Evolutionary conservation across 2,113 vertebrate genomes (phyloP).

Genomic region (Crotalus tigris): DNA sequence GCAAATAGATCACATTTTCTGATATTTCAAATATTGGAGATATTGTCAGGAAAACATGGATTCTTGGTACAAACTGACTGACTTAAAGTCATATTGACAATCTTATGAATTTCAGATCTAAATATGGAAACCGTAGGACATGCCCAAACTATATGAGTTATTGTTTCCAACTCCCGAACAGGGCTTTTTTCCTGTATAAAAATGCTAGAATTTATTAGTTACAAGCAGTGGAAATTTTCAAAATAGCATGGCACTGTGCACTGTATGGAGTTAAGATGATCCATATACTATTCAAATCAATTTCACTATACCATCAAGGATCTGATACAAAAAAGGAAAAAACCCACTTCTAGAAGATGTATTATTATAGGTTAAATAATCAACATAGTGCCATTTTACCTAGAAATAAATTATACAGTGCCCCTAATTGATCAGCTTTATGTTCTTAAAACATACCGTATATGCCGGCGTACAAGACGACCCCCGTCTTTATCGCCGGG

Average conservation of each 20-base stretch:
- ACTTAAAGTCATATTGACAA: neutral
- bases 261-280: neutral
- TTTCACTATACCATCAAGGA: neutral
- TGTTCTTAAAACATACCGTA: neutral
- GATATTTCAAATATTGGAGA: neutral
- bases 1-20: neutral
- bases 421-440: neutral
- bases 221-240: neutral
- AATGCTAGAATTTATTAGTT: constrained; percentile 32
- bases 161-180: neutral
- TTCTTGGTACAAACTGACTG: neutral
- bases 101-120: neutral
- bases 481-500: too few relatives aligned
- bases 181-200: neutral
- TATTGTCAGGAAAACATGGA: neutral
- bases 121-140: neutral
- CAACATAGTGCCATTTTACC: neutral
- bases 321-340: neutral
- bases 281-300: neutral
- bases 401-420: neutral
- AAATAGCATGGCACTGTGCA: neutral
- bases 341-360: neutral
- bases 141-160: neutral
- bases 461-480: too few relatives aligned
- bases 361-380: neutral